Conservation (phyloP, 2,888 invertebrate species). For the Acleris sparsana region DNA sequence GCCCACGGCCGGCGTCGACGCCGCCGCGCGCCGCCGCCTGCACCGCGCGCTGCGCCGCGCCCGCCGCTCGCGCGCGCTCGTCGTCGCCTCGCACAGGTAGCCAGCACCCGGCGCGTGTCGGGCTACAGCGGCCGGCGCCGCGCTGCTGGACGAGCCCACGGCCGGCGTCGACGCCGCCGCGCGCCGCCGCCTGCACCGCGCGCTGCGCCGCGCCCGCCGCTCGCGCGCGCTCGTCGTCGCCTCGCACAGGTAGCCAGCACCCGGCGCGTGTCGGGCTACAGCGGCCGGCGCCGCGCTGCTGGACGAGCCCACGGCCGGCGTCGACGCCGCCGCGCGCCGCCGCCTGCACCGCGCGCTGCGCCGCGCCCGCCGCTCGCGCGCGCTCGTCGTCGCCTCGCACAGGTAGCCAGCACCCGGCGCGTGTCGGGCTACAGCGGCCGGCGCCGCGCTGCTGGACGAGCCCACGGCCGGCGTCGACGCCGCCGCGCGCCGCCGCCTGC, state of each 20-base stretch:
- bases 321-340: conserved; percentile 87
- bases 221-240: conserved; percentile 60
- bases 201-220: conserved; percentile 52
- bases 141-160: too few species aligned
- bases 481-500: conserved; percentile 85
- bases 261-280: too few species aligned
- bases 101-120: neutral
- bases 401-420: conserved; percentile 82
- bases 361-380: conserved; percentile 73
- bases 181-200: conserved; percentile 82
- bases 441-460: conserved; percentile 86
- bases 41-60: conserved; percentile 84
- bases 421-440: too few species aligned
- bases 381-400: conserved; percentile 87
- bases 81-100: conserved; percentile 86
- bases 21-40: conserved; percentile 85
- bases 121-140: too few species aligned
- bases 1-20: conserved; percentile 88
- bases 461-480: conserved; percentile 89
- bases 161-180: conserved; percentile 87
- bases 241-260: conserved; percentile 62
- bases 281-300: conserved; percentile 86
- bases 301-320: conserved; percentile 90
- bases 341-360: conserved; percentile 86
- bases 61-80: conserved; percentile 79